Percentiles rank a stretch among this genome's conserved stretches.
phyloP scores from a whole-genome alignment of 2,113 vertebrate species.

The Amazona guildingii region DNA sequence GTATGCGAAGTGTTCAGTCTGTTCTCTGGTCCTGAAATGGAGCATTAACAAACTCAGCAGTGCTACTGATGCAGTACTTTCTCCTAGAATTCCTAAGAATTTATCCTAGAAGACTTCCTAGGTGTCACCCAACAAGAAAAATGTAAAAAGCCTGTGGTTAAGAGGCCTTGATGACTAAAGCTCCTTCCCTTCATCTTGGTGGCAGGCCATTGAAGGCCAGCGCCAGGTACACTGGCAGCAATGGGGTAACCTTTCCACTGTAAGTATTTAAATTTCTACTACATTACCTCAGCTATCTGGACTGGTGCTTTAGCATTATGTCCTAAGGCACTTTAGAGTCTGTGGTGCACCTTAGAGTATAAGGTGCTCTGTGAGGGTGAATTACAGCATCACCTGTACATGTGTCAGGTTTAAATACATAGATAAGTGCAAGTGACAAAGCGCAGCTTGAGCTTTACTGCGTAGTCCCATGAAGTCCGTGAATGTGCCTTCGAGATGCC shows the following conservation, averaged over 20 bases:
- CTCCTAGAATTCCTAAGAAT: neutral
- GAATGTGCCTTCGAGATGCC: neutral
- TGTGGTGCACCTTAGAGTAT: neutral
- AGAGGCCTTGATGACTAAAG: neutral
- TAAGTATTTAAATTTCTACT: neutral
- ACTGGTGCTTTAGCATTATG: neutral
- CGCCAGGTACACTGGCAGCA: neutral
- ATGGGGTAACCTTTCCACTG: neutral
- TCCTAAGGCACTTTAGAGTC: neutral
- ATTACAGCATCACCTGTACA: neutral
- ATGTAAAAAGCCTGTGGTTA: neutral
- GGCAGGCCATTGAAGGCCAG: neutral
- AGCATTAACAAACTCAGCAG: neutral
- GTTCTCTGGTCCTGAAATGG: neutral
- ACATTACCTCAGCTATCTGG: neutral
- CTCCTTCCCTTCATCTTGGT: neutral
- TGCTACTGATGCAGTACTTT: neutral
- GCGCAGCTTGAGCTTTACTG: neutral
- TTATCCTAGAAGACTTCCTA: neutral
- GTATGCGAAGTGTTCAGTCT: neutral
- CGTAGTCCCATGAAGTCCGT: accelerated
- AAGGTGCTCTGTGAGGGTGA: neutral
- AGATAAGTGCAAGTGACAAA: neutral
- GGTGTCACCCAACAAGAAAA: neutral
- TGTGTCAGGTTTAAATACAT: neutral